phyloP scores from a whole-genome alignment of 2,888 invertebrate species.

The Leucania comma region DNA sequence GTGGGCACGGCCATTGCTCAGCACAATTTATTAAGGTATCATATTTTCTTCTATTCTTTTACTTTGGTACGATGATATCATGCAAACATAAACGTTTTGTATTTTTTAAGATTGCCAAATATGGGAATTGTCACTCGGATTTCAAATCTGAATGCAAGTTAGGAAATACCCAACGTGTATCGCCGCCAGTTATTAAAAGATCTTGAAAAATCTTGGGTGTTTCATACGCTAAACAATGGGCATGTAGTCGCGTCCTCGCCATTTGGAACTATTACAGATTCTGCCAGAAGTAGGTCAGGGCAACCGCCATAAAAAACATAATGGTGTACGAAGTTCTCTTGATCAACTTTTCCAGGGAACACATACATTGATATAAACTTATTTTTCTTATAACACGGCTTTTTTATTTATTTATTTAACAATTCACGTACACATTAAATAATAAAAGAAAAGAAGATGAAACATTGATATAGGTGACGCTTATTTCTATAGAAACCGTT shows the following conservation, averaged over 20 bases:
- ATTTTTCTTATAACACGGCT: not conserved
- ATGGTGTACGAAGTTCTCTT: slow-evolving; percentile 14
- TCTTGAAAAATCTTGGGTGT: slow-evolving; percentile 1
- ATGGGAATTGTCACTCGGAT: not conserved
- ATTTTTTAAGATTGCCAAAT: not conserved
- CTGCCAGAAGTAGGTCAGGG: slow-evolving; percentile 48
- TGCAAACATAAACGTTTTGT: not conserved
- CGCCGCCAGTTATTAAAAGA: not conserved
- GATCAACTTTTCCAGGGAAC: not conserved
- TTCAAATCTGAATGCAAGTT: not conserved
- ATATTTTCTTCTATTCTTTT: not conserved
- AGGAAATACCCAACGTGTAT: too few species aligned
- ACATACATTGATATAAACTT: not conserved
- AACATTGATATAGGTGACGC: too few species aligned
- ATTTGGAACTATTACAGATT: slow-evolving; percentile 43
- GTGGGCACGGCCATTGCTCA: not conserved
- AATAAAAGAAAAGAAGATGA: too few species aligned
- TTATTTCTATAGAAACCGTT: too few species aligned
- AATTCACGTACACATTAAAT: too few species aligned
- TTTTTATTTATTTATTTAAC: too few species aligned
- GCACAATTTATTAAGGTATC: not conserved
- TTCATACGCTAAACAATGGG: slow-evolving; percentile 15
- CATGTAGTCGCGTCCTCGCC: slow-evolving; percentile 34
- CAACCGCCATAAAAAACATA: slow-evolving; percentile 41
- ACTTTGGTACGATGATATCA: not conserved